Percentiles rank a stretch among this genome's conserved stretches.
Evolutionary conservation across 53 echinoderm and acorn worm species (phyloP).

Genomic region (Paracentrotus lividus): DNA sequence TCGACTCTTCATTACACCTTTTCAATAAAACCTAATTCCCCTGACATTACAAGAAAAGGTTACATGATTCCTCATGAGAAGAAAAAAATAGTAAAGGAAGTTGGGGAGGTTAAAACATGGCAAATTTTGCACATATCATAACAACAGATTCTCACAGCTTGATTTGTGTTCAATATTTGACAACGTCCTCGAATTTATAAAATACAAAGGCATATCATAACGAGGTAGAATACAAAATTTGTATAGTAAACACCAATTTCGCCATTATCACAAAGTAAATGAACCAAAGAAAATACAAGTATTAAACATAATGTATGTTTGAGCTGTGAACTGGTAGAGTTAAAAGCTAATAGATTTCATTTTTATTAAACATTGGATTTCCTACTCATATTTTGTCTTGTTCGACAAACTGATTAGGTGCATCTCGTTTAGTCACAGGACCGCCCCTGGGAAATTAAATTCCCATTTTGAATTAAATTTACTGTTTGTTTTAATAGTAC

Average conservation of each 20-base stretch:
- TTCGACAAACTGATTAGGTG: too few relatives aligned
- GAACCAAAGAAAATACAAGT: background rate
- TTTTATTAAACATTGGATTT: background rate
- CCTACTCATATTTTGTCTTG: too few relatives aligned
- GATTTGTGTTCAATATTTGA: background rate
- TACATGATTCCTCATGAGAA: background rate
- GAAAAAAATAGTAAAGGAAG: background rate
- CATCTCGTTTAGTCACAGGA: too few relatives aligned
- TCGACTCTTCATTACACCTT: background rate
- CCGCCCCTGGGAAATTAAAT: too few relatives aligned
- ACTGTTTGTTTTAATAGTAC: too few relatives aligned
- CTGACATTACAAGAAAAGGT: background rate
- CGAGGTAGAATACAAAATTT: background rate
- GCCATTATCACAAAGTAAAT: background rate
- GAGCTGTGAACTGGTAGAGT: background rate
- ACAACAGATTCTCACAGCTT: background rate
- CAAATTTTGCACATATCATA: background rate
- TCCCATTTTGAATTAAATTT: too few relatives aligned
- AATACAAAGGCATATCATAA: background rate
- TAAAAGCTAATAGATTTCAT: background rate
- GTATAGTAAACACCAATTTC: too few relatives aligned
- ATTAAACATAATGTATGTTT: background rate
- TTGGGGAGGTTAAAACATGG: background rate
- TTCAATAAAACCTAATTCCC: constrained; percentile 8
- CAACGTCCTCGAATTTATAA: background rate